Conservation (phyloP, 2,113 vertebrate species). For the Pseudopipra pipra region DNA sequence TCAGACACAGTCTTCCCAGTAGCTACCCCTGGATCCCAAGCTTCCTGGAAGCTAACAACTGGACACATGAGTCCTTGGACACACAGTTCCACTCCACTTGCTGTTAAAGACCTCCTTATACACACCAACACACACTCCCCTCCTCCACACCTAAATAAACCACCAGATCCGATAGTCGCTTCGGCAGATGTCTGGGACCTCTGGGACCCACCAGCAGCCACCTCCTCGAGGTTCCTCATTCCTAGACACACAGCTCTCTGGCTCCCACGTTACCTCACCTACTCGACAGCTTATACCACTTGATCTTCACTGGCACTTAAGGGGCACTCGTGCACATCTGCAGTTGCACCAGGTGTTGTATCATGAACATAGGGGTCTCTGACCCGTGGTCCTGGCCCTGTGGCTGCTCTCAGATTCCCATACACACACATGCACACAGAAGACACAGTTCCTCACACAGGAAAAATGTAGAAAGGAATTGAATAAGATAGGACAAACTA, state of each 20-base stretch:
- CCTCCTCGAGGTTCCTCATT: background rate
- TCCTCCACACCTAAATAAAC: background rate
- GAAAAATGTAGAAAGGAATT: background rate
- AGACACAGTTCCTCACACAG: background rate
- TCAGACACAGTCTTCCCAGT: background rate
- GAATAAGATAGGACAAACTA: background rate
- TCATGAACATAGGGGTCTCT: background rate
- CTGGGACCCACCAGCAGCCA: background rate
- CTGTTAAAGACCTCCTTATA: background rate
- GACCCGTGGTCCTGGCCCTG: background rate
- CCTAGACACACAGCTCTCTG: background rate
- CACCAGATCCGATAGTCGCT: background rate
- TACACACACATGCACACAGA: background rate
- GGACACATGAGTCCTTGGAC: background rate
- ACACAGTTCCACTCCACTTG: background rate
- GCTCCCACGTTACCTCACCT: background rate
- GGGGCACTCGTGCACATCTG: background rate
- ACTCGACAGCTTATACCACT: background rate
- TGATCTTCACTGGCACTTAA: background rate
- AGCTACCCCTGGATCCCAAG: background rate
- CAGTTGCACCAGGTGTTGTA: background rate
- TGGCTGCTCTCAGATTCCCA: background rate
- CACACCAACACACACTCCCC: background rate
- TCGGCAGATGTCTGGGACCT: background rate
- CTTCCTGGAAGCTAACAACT: background rate